Conservation (phyloP, 2,888 invertebrate species). For the Macaria liturata region DNA sequence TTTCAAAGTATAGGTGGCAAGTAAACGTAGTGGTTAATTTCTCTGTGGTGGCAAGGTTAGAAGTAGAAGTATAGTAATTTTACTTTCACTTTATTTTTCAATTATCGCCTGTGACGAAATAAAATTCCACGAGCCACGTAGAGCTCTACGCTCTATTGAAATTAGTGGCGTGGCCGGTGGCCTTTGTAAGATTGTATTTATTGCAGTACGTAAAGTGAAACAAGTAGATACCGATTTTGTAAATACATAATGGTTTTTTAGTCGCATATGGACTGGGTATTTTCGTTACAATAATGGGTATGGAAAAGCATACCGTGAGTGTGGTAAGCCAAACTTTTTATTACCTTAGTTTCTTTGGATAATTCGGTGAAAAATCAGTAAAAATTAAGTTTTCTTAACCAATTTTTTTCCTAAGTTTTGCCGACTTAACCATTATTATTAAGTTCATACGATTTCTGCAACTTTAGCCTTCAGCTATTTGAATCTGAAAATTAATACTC, state of each 20-base stretch:
- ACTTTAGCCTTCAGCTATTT: too few species aligned
- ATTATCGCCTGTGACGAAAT: constrained; percentile 13
- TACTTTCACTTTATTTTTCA: constrained; percentile 26
- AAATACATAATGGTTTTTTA: constrained; percentile 15
- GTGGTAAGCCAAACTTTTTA: constrained; percentile 46
- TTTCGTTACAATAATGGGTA: constrained; percentile 55
- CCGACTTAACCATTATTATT: too few species aligned
- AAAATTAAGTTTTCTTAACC: too few species aligned
- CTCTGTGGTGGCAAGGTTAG: too few species aligned
- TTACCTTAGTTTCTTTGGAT: too few species aligned
- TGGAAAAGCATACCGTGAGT: constrained; percentile 54
- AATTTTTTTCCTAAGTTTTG: too few species aligned
- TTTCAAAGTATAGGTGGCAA: too few species aligned
- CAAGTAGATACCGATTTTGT: not conserved
- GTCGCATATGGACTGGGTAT: not conserved
- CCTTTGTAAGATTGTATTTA: not conserved
- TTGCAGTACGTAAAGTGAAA: not conserved
- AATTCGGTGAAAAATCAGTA: too few species aligned
- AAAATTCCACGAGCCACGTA: constrained; percentile 23
- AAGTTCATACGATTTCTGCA: too few species aligned
- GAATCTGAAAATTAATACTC: too few species aligned
- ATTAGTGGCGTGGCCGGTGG: not conserved
- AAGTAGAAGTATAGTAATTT: not conserved
- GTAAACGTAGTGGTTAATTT: too few species aligned
- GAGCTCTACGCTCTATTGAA: not conserved